These are phyloP conservation scores for Crax fasciolata DNA, from an alignment of 2,797 vertebrate genomes.

Conservation along the genomic window DNA sequence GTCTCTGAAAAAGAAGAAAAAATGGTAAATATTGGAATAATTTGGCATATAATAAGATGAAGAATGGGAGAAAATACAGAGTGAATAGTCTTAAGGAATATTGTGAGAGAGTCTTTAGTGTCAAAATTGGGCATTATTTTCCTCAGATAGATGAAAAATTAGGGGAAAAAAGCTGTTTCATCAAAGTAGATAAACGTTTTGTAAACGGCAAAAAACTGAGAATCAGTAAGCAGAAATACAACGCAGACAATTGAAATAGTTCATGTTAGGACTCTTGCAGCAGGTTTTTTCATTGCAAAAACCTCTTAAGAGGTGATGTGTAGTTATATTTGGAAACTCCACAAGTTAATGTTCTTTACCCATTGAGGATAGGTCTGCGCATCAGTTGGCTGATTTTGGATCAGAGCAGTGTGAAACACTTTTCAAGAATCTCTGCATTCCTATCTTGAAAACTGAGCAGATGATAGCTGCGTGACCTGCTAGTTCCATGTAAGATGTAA, in stretches of 20 bases:
- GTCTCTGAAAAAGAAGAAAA: not conserved
- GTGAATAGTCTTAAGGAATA: not conserved
- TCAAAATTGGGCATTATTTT: not conserved
- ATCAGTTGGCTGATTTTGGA: not conserved
- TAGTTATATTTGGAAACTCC: not conserved
- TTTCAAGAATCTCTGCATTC: not conserved
- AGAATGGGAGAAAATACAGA: constrained; percentile 5
- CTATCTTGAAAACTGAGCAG: not conserved
- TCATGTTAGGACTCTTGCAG: not conserved
- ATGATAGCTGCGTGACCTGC: not conserved
- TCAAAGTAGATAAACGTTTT: not conserved
- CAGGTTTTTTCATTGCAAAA: not conserved
- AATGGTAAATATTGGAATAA: constrained; percentile 8
- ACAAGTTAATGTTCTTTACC: not conserved
- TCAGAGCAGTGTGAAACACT: not conserved
- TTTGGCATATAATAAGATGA: not conserved
- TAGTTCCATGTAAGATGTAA: not conserved
- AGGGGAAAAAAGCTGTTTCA: not conserved
- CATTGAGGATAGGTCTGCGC: not conserved
- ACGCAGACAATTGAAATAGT: not conserved
- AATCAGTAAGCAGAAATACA: not conserved
- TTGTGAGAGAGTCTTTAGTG: not conserved
- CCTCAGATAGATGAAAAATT: not conserved
- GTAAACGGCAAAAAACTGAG: not conserved
- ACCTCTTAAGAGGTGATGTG: not conserved